phyloP scores from a whole-genome alignment of 2,797 vertebrate genomes.

The Craterocephalus amniculus region DNA sequence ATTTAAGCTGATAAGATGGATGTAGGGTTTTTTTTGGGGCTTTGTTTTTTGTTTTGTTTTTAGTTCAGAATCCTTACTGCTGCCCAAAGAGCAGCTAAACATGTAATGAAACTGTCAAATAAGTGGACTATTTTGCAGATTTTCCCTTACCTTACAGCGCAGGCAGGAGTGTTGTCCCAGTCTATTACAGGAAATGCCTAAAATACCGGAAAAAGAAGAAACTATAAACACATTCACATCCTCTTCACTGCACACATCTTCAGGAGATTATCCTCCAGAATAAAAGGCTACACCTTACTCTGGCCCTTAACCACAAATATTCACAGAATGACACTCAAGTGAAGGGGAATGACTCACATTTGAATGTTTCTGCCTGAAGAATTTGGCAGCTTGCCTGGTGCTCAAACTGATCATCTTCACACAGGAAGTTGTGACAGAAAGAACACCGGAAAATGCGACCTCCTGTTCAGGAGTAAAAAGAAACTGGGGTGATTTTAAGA shows the following conservation, averaged over 20 bases:
- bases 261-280: neutral
- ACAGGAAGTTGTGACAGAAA: conserved; percentile 96
- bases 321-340: neutral
- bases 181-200: conserved; percentile 96
- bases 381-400: conserved; percentile 99
- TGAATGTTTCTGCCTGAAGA: conserved; percentile 96
- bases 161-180: conserved; percentile 97
- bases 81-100: neutral
- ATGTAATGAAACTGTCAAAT: neutral
- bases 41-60: neutral
- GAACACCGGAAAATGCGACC: conserved; percentile 97
- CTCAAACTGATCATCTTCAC: conserved; percentile 99
- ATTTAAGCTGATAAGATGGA: neutral
- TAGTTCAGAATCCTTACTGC: neutral
- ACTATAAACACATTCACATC: neutral
- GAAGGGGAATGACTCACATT: conserved; percentile 87
- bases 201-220: conserved; percentile 13
- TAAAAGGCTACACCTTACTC: neutral
- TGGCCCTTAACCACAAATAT: conserved; percentile 1
- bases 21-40: neutral
- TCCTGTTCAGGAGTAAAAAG: conserved; percentile 75
- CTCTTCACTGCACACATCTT: conserved; percentile 1
- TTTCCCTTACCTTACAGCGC: conserved; percentile 92
- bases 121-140: neutral
- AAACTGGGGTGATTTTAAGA: neutral